Base-by-base conservation (phyloP, 2,888 invertebrate species). In the Uloborus plumipes region DNA sequence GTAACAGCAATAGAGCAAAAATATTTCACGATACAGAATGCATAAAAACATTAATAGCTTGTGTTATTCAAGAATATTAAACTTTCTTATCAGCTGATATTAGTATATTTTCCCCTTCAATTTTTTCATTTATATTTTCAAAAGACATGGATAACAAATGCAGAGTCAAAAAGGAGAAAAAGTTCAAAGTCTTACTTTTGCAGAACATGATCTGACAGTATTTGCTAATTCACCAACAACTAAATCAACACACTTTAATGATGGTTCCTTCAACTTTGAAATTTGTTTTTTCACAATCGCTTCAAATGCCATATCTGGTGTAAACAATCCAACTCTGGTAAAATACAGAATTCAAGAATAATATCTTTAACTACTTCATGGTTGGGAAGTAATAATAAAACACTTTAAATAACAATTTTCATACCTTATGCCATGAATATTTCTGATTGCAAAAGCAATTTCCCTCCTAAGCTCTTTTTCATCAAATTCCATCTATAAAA, bases 281-380 rank as follows among this genome's bases (percentile, higher is more conserved):
- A 99, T 99, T 91, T 99, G 99, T 89, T 98, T 97, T 91, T 99
- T 99, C 58, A 99, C 99, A 88, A 99, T 99, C 78, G 98, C 98
- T 90, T 99, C 99, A 90, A 99, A 99, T 74, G 99, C 99, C 97
- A 98, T 98, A 90, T 99, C 99, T 7, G 99, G 99, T 49, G 99
- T 99, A 90, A 99, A 99, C 83, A 99, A 92, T 88, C 99, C 99
- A 86, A 99, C 96, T 91, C 97, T 91, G 85, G 47, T 87, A 91
- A 86, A 84, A n/a, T 64, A 58, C 15, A 58, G 20, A 58, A 58
- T 1, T 62, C 6, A 64, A 64, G 31, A 64, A 2, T 4, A n/a
- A 64, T 26, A 20, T 58, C 20, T 64, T 16, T 16, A 39, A 64
- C 39, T 31, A 2, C 9, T 13, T 62, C 22, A 16, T 31, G 7